Evolutionary conservation across 2,113 vertebrate genomes (phyloP).

Genomic region (Suncus etruscus): DNA sequence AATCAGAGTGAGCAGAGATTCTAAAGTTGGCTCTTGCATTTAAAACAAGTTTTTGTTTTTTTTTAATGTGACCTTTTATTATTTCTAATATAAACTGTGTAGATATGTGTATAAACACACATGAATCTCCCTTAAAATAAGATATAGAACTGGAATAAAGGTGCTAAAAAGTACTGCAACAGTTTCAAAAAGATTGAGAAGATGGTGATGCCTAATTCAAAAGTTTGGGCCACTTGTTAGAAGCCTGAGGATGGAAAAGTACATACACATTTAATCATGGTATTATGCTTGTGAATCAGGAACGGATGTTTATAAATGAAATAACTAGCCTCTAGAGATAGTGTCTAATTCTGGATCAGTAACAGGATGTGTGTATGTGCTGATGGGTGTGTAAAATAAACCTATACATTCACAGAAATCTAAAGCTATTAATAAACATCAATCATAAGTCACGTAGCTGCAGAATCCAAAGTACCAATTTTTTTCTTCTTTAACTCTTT

Average conservation of each 20-base stretch:
- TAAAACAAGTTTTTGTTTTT: constrained; percentile 12
- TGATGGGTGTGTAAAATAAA: neutral
- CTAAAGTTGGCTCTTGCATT: neutral
- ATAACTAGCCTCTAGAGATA: constrained; percentile 27
- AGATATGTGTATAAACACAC: neutral
- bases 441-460: neutral
- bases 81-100: constrained; percentile 14
- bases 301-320: constrained; percentile 27
- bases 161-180: neutral
- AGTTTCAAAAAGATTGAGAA: neutral
- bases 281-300: constrained; percentile 20
- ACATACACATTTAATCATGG: neutral
- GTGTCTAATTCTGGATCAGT: neutral
- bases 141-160: neutral
- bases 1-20: neutral
- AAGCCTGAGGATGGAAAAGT: constrained; percentile 11
- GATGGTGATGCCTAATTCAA: neutral
- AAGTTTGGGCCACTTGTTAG: constrained; percentile 8
- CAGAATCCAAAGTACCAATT: neutral
- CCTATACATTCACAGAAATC: neutral
- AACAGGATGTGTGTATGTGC: neutral
- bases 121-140: neutral
- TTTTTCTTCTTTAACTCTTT: constrained; percentile 45
- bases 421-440: neutral
- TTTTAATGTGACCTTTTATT: neutral